Percentiles rank a stretch among this genome's conserved stretches.
These are phyloP conservation scores for Eubucco bourcierii DNA, from an alignment of 2,113 vertebrate genomes.

Conservation along the genomic window DNA sequence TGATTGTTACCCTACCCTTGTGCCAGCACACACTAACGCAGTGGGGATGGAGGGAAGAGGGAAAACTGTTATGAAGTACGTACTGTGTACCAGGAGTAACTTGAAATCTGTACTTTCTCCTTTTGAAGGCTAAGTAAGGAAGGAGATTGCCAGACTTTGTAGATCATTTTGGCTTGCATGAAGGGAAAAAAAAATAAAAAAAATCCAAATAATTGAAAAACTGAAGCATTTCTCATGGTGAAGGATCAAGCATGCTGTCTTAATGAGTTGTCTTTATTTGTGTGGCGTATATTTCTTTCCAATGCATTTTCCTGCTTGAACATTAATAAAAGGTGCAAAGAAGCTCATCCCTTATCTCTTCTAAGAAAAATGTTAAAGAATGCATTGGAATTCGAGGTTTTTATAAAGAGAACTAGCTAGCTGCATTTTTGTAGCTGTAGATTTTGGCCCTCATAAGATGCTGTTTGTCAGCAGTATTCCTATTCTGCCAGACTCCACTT, in stretches of 20 bases:
- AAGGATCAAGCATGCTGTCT: constrained; percentile 40
- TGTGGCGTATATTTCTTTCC: constrained; percentile 45
- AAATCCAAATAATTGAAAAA: background rate
- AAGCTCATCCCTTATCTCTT: constrained; percentile 35
- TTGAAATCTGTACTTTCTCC: background rate
- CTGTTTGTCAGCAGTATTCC: background rate
- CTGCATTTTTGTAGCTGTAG: constrained; percentile 9
- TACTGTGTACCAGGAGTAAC: background rate
- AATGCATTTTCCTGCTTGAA: constrained; percentile 35
- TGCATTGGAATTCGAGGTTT: background rate
- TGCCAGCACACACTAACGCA: background rate
- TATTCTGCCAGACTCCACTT: background rate
- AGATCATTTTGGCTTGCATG: constrained; percentile 47
- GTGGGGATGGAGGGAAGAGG: background rate
- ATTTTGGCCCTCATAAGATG: background rate
- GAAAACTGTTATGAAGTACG: background rate
- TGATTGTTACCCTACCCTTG: background rate
- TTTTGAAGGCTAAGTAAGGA: constrained; percentile 9
- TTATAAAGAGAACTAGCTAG: background rate
- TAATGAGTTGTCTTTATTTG: constrained; percentile 46
- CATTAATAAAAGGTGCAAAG: constrained; percentile 54
- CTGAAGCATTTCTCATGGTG: constrained; percentile 49
- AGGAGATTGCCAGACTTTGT: background rate
- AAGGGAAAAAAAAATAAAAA: no score
- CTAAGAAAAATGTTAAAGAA: background rate